phyloP scores from a whole-genome alignment of 2,113 vertebrate species.

The Myocastor coypus region DNA sequence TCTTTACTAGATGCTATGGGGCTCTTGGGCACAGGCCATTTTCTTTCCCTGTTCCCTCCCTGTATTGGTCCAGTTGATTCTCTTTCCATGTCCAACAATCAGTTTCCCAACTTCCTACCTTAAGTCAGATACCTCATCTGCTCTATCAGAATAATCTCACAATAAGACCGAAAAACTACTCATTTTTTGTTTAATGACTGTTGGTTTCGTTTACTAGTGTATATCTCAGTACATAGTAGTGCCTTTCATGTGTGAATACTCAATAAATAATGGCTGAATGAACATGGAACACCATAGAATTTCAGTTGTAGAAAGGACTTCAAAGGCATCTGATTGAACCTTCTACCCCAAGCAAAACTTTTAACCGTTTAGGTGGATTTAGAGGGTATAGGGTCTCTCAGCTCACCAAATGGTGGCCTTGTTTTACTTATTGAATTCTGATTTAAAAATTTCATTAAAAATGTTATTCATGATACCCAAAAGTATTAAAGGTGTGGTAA shows the following conservation, averaged over 20 bases:
- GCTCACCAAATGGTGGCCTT: not conserved
- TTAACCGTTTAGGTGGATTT: not conserved
- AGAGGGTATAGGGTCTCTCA: not conserved
- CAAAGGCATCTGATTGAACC: not conserved
- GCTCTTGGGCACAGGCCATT: not conserved
- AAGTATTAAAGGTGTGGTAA: not conserved
- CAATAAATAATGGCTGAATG: not conserved
- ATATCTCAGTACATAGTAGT: not conserved
- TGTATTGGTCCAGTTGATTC: not conserved
- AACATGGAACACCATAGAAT: not conserved
- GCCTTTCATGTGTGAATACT: not conserved
- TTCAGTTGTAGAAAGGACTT: not conserved
- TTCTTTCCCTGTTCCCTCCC: not conserved
- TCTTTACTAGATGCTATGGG: not conserved
- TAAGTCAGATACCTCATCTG: not conserved
- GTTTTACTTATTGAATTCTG: not conserved
- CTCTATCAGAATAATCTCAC: not conserved
- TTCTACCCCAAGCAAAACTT: not conserved
- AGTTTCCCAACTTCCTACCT: not conserved
- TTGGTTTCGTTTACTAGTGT: not conserved
- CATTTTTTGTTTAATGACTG: not conserved
- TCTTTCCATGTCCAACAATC: not conserved
- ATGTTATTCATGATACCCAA: not conserved
- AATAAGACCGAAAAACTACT: not conserved
- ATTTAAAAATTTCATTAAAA: not conserved